Evolutionary conservation across 2,888 invertebrate genomes (phyloP).

Genomic region (Sesia apiformis): DNA sequence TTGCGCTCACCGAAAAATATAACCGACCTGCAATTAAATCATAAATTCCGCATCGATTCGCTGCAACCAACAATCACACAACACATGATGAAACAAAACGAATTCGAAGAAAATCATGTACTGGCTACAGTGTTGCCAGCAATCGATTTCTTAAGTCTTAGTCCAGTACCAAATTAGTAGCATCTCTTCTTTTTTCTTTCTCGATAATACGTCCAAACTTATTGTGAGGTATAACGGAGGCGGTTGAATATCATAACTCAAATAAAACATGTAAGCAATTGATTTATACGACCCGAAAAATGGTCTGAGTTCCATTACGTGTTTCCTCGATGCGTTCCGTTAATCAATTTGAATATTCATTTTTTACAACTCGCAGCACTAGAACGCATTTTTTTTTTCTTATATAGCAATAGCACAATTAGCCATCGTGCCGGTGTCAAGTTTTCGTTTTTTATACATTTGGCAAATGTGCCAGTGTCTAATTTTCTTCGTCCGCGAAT

Average conservation of each 20-base stretch:
- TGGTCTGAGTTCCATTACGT: background rate
- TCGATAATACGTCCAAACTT: slow-evolving; percentile 5
- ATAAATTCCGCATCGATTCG: slow-evolving; percentile 66
- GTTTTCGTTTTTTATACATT: no score
- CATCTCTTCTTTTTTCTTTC: slow-evolving; percentile 18
- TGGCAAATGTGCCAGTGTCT: no score
- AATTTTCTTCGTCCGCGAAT: no score
- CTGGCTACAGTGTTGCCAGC: slow-evolving; percentile 41
- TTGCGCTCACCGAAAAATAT: slow-evolving; percentile 8
- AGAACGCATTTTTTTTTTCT: background rate
- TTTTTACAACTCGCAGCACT: slow-evolving; percentile 13
- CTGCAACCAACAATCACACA: slow-evolving; percentile 69
- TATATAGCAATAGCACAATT: no score
- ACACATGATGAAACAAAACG: slow-evolving; percentile 66
- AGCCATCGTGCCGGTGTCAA: no score
- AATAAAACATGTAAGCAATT: slow-evolving; percentile 26
- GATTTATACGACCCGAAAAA: slow-evolving; percentile 25
- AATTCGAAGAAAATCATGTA: slow-evolving; percentile 34
- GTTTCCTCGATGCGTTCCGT: slow-evolving; percentile 15
- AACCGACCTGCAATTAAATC: slow-evolving; percentile 65
- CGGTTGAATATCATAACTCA: slow-evolving; percentile 21
- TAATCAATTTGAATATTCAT: slow-evolving; percentile 30
- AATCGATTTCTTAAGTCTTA: slow-evolving; percentile 39
- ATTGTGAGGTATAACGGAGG: slow-evolving; percentile 19
- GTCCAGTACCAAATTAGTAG: slow-evolving; percentile 42